These are phyloP conservation scores for Dromococcyx pavoninus DNA, from an alignment of 2,797 vertebrate species.

Conservation along the genomic window DNA sequence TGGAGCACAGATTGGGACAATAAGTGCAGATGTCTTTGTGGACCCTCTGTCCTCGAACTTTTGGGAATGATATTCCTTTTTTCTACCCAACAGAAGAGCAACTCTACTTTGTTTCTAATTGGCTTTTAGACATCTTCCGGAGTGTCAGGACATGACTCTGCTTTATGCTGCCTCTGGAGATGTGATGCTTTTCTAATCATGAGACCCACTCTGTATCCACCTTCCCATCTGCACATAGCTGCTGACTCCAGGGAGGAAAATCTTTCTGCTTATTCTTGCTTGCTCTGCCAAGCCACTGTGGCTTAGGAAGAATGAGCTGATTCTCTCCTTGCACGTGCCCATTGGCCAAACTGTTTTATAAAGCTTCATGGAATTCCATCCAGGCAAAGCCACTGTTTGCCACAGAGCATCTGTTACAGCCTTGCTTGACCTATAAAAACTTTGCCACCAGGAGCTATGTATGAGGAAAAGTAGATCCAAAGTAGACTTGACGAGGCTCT, in stretches of 20 bases:
- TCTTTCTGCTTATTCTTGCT: not conserved
- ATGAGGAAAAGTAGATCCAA: not conserved
- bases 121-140: not conserved
- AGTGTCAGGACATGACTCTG: accelerated
- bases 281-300: not conserved
- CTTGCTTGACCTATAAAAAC: not conserved
- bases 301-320: not conserved
- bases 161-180: not conserved
- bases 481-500: not conserved
- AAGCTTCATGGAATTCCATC: not conserved
- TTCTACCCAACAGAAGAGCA: not conserved
- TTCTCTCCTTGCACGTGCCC: not conserved
- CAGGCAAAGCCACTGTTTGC: not conserved
- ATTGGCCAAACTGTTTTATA: not conserved
- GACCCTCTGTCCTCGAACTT: not conserved
- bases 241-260: not conserved
- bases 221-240: not conserved
- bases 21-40: not conserved
- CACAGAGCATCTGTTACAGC: not conserved
- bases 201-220: not conserved
- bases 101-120: not conserved
- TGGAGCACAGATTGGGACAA: accelerated
- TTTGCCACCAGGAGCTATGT: not conserved
- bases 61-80: not conserved
- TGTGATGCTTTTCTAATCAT: accelerated